Base-by-base conservation (phyloP, 2,888 invertebrate genomes). In the Beris chalybata region DNA sequence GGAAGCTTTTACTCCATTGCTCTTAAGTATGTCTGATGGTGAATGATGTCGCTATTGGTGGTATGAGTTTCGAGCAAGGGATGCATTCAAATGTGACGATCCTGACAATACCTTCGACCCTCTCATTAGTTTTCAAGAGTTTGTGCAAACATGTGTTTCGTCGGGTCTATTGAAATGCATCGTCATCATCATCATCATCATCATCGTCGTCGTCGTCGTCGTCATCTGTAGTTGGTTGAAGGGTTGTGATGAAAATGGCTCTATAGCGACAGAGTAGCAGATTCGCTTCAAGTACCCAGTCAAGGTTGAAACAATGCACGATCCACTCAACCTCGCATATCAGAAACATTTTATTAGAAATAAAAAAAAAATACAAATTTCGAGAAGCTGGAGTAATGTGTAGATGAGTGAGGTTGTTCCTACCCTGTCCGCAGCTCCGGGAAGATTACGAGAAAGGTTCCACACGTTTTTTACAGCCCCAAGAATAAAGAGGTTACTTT, bases 261-360 rank as follows among this genome's bases (percentile, higher is more conserved):
- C 48, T 13, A 15, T 56, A 38, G 43, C 56, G 44, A 43, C 45
- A 58, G 45, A 58, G 45, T 58, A 45, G 31, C 43, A 29, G 31
- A 30, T 30, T 48, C 11, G 29, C 29, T 12, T 31, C 22, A 22
- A 22, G 22, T 30, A 12, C 29, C 31, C 54, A 54, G 31, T 31
- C 44, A 38, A 38, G 38, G 45, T 59, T 48, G 45, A 57, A 59
- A 59, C 58, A 59, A 59, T 48, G 48, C 48, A 59, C 47, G 47
- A 59, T 47, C 58, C 58, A 59, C 58, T 59, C 47, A 32, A n/a
- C 30, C 31, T 31, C 58, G 48, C 29, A 44, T 48, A 59, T 59
- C 58, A 47, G 30, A 48, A n/a, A 31, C 32, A 47, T 59, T 59
- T 59, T 47, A 59, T 59, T 30, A 59, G 57, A 38, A 38, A 45